Conservation (phyloP, 1,140 invertebrate genomes). For the Drosophila auraria region DNA sequence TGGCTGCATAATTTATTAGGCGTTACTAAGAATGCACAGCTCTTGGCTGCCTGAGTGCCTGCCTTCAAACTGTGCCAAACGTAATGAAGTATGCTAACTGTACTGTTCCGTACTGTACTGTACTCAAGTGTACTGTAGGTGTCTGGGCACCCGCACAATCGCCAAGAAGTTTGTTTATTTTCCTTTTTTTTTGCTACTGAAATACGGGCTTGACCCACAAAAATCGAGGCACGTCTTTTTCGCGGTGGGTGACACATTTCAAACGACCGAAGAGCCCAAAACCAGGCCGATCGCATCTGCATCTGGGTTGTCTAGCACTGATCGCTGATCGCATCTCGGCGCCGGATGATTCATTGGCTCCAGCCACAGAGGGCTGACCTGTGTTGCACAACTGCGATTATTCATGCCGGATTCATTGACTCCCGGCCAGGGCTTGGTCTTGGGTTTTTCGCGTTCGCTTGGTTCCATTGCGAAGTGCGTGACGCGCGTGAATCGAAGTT, state of each 20-base stretch:
- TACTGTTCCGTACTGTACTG: slow-evolving; percentile 16
- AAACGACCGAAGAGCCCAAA: slow-evolving; percentile 12
- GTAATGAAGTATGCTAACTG: slow-evolving; percentile 57
- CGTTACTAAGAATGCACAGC: slow-evolving; percentile 62
- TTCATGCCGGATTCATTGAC: slow-evolving; percentile 69
- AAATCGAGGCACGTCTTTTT: slow-evolving; percentile 5
- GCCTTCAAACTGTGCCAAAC: slow-evolving; percentile 42
- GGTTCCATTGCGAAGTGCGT: slow-evolving; percentile 48
- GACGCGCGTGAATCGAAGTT: slow-evolving; percentile 64
- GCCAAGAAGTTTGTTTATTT: slow-evolving; percentile 37
- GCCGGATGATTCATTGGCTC: slow-evolving; percentile 49
- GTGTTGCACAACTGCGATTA: slow-evolving; percentile 65
- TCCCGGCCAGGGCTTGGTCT: slow-evolving; percentile 19
- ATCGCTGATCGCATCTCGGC: slow-evolving; percentile 19
- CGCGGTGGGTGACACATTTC: slow-evolving; percentile 34
- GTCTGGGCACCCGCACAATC: slow-evolving; percentile 37
- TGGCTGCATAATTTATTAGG: slow-evolving; percentile 79
- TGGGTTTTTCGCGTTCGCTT: slow-evolving; percentile 41
- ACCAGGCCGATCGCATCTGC: slow-evolving; percentile 25
- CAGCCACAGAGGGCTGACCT: slow-evolving; percentile 8
- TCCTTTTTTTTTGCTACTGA: slow-evolving; percentile 24
- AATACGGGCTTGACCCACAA: slow-evolving; percentile 55
- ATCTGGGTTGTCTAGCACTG: slow-evolving; percentile 18
- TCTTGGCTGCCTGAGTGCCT: slow-evolving; percentile 16
- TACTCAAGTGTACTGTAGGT: not conserved